phyloP scores from a whole-genome alignment of 2,888 invertebrate species.

The Hedychridium roseum region DNA sequence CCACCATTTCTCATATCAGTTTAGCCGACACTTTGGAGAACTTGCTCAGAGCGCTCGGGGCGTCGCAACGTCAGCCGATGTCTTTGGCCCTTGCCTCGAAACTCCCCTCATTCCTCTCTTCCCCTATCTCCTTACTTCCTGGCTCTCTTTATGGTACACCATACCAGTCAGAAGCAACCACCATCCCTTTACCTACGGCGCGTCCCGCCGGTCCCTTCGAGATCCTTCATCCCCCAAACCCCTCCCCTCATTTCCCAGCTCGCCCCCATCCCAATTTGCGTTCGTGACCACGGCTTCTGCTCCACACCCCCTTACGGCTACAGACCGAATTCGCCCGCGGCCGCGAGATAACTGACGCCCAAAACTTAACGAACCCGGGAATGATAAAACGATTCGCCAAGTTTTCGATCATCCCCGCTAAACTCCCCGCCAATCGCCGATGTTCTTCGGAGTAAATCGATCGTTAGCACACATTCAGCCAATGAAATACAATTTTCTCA shows the following conservation, averaged over 20 bases:
- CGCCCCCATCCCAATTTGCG: too few relatives aligned
- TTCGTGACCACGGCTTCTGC: not conserved
- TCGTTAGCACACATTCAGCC: too few relatives aligned
- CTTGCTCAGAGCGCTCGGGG: slow-evolving; percentile 54
- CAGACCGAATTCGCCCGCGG: slow-evolving; percentile 41
- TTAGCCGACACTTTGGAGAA: slow-evolving; percentile 63
- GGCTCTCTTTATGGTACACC: too few relatives aligned
- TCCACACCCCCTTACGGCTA: slow-evolving; percentile 13
- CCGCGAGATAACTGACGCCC: slow-evolving; percentile 57
- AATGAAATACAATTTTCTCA: too few relatives aligned
- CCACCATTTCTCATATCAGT: slow-evolving; percentile 63
- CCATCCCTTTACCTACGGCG: too few relatives aligned
- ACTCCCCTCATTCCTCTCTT: not conserved
- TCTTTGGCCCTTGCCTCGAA: slow-evolving; percentile 35
- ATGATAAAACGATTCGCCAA: slow-evolving; percentile 30
- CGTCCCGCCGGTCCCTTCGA: too few relatives aligned
- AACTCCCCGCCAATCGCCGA: too few relatives aligned
- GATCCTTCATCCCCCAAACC: too few relatives aligned
- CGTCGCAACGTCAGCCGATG: slow-evolving; percentile 58
- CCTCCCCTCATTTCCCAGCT: slow-evolving; percentile 4
- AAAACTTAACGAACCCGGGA: slow-evolving; percentile 52
- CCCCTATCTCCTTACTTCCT: slow-evolving; percentile 2
- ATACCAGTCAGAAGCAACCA: too few relatives aligned
- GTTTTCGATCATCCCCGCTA: too few relatives aligned
- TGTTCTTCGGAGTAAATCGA: too few relatives aligned